Evolutionary conservation across 2,888 invertebrate species (phyloP), one percentile per base, ranked within the genome.

Genomic region (Dasysyrphus albostriatus): DNA sequence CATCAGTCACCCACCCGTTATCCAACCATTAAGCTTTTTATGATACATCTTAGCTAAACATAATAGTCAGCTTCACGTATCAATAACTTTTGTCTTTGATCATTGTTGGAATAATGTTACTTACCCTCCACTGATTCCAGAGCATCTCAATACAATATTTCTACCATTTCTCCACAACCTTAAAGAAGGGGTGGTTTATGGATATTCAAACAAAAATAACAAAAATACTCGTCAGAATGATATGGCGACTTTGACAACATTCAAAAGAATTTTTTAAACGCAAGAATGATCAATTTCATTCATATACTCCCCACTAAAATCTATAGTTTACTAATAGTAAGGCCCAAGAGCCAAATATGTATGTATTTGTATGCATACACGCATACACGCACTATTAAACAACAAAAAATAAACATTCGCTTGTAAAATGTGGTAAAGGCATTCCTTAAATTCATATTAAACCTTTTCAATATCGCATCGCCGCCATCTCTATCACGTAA

Each of bases 401-500:
- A 2, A 24, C 24, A 29, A 51, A 54, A 12, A 51, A 2, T 51
- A 2, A 7, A 9, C 9, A 54, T 54, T 54, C 24, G 29, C 29
- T 7, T 14, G 8, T 10, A 24, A 49, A 49, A 24, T 19, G 24
- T 2, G 1, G 3, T 4, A 19, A 9, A 19, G 19, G 6, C 51
- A 51, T 51, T 54, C 7, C 3, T 54, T 54, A 51, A 51, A 51
- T 24, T 51, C 19, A 49, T 51, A 29, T 29, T 29, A 14, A 54
- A 29, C 6, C 54, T 54, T 29, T 54, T 32, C 51, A 7, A 12
- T 7, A 29, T 24, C 14, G 49, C 49, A 49, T 19, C 19, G 19
- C 51, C 19, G 19, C 51, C 9, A 19, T 49, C 1, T 47, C n/a
- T 32, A 39, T 54, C 76, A 76, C 63, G 69, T 70, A 76, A 51